Evolutionary conservation across 2,113 vertebrate species (phyloP).

Genomic region (Grallaria varia): DNA sequence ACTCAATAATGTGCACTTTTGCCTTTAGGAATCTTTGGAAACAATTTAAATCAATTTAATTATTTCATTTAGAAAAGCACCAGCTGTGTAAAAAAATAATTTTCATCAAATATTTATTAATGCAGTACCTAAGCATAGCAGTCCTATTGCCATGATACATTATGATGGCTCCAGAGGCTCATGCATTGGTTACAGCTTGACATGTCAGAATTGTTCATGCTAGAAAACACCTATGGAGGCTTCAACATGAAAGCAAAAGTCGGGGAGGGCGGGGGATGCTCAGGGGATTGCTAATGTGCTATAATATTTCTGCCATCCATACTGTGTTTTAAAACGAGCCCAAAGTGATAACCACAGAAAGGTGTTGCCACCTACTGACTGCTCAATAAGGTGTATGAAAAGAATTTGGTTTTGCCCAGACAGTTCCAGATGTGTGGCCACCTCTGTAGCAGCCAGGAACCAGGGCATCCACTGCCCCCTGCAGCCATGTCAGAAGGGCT

Average conservation of each 20-base stretch:
- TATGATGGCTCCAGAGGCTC: not conserved
- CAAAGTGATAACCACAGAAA: not conserved
- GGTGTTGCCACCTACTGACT: not conserved
- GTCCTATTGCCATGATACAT: not conserved
- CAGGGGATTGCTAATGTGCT: not conserved
- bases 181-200: not conserved
- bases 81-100: conserved; percentile 36
- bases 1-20: conserved; percentile 8
- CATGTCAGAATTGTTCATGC: not conserved
- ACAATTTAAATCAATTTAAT: conserved; percentile 16
- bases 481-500: accelerated
- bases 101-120: conserved; percentile 49
- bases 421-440: not conserved
- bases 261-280: not conserved
- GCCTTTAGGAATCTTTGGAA: not conserved
- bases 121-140: not conserved
- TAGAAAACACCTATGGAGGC: not conserved
- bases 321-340: not conserved
- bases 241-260: not conserved
- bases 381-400: not conserved
- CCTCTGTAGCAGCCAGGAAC: not conserved
- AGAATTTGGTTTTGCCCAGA: not conserved
- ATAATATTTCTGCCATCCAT: not conserved
- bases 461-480: not conserved
- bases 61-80: conserved; percentile 45